Percentiles rank a stretch among this genome's conserved stretches.
phyloP scores from a whole-genome alignment of 2,797 vertebrate genomes.

The Urophycis tenuis region DNA sequence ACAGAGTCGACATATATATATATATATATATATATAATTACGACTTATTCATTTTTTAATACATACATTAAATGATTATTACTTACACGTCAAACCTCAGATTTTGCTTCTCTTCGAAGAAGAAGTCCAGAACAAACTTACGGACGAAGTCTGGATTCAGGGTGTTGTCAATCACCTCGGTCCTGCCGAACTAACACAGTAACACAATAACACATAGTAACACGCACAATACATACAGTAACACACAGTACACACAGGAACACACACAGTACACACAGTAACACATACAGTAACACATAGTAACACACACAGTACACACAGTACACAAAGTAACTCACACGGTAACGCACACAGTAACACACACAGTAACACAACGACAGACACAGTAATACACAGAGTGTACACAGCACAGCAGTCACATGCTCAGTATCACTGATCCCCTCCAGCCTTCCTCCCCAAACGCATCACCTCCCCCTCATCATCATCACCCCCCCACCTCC shows the following conservation, averaged over 20 bases:
- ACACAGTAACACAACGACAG: neutral
- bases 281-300: constrained; percentile 1
- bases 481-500: neutral
- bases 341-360: constrained; percentile 10
- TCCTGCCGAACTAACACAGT: constrained; percentile 82
- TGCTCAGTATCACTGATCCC: neutral
- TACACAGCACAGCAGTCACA: too few relatives aligned
- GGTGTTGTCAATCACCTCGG: constrained; percentile 94
- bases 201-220: neutral
- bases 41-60: too few relatives aligned
- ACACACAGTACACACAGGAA: neutral
- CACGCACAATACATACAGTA: neutral
- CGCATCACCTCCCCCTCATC: neutral
- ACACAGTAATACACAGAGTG: neutral
- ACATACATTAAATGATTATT: too few relatives aligned
- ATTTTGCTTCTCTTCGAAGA: constrained; percentile 97
- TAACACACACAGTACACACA: neutral
- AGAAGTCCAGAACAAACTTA: constrained; percentile 95
- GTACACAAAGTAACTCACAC: constrained; percentile 40
- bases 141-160: constrained; percentile 94
- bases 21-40: too few relatives aligned
- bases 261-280: constrained; percentile 13
- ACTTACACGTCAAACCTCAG: constrained; percentile 96
- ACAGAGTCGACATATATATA: neutral
- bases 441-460: neutral